Percentiles rank a stretch among this genome's conserved stretches.
Conservation (phyloP, 2,888 invertebrate genomes). For the Diplazon laetatorius region DNA sequence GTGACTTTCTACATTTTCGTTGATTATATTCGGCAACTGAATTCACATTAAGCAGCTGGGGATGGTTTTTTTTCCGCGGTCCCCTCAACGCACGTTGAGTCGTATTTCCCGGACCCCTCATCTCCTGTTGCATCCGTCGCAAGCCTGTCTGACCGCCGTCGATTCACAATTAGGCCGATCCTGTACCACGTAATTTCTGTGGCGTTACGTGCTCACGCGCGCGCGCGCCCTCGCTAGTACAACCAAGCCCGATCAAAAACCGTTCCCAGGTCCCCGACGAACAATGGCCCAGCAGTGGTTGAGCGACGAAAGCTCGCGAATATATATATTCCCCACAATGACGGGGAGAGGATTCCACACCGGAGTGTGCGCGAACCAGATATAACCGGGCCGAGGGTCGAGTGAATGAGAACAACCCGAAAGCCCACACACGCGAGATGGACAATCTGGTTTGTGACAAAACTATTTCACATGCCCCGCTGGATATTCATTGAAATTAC, state of each 20-base stretch:
- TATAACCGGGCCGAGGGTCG: constrained; percentile 6
- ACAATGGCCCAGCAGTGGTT: constrained; percentile 58
- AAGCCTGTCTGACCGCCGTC: constrained; percentile 31
- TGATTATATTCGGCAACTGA: background rate
- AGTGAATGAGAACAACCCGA: constrained; percentile 13
- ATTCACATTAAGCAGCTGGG: background rate
- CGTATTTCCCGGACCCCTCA: constrained; percentile 18
- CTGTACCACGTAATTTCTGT: constrained; percentile 68
- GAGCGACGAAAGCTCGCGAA: constrained; percentile 20
- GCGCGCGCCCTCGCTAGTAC: constrained; percentile 23
- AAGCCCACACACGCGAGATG: background rate
- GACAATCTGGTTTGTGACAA: constrained; percentile 18
- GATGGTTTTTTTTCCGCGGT: constrained; percentile 24
- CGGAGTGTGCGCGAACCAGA: background rate
- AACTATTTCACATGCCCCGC: background rate
- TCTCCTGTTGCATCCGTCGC: constrained; percentile 13
- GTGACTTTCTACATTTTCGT: background rate
- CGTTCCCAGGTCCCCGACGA: constrained; percentile 66
- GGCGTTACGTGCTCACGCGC: constrained; percentile 56
- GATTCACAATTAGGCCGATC: constrained; percentile 69
- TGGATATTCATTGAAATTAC: background rate
- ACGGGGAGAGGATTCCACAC: no score
- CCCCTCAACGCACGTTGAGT: background rate
- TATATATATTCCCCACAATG: constrained; percentile 21
- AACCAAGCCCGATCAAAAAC: constrained; percentile 68